A percentile compares a stretch with the other conserved stretches of the same genome.
These are phyloP conservation scores for Stegana nigrithorax DNA, from an alignment of 2,888 invertebrate species.

Conservation along the genomic window DNA sequence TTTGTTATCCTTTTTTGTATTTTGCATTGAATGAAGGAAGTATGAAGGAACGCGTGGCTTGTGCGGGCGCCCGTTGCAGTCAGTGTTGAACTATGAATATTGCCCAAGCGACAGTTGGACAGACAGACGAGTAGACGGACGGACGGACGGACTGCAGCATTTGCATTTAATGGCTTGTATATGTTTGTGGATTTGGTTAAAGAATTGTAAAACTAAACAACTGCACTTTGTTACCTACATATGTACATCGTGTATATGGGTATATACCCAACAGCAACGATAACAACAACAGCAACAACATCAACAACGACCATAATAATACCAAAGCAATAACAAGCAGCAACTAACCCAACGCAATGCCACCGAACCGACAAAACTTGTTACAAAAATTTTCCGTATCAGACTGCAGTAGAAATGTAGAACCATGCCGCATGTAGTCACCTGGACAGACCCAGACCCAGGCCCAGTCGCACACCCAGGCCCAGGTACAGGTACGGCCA, in stretches of 20 bases:
- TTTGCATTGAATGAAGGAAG: too few species aligned
- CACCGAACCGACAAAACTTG: background rate
- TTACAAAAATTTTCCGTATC: background rate
- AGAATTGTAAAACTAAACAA: background rate
- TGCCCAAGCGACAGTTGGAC: background rate
- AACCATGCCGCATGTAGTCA: background rate
- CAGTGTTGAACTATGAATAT: background rate
- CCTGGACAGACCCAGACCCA: too few species aligned
- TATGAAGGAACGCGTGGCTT: too few species aligned
- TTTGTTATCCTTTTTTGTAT: background rate
- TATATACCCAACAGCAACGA: too few species aligned
- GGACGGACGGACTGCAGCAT: constrained; percentile 9
- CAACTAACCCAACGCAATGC: background rate
- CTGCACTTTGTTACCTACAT: too few species aligned
- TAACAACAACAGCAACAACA: too few species aligned
- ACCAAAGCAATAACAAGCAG: too few species aligned
- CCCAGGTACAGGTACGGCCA: too few species aligned
- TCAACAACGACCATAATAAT: too few species aligned
- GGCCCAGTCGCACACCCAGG: too few species aligned
- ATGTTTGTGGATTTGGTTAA: constrained; percentile 11
- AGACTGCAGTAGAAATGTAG: background rate
- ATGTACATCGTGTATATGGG: too few species aligned
- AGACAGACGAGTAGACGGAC: background rate
- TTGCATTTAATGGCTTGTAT: constrained; percentile 18
- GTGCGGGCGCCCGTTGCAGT: background rate